These are phyloP conservation scores for Aphidius ervi DNA, from an alignment of 1,140 invertebrate species.

Conservation along the genomic window DNA sequence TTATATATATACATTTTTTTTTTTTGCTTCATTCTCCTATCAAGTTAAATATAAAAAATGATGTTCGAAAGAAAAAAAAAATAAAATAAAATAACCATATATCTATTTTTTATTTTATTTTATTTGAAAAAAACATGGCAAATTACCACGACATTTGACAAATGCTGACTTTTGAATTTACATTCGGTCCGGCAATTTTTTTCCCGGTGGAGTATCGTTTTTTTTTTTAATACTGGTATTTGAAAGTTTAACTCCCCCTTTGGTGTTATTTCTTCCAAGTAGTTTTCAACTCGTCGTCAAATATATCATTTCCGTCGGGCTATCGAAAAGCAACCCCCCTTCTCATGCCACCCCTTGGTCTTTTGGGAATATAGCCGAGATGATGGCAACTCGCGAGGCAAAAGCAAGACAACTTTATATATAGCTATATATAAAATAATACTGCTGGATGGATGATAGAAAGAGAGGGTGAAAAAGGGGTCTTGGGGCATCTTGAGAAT, in stretches of 20 bases:
- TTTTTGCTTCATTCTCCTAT: too few relatives aligned
- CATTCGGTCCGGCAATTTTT: conserved; percentile 19
- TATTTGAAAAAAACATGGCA: neutral
- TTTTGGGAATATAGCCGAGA: conserved; percentile 16
- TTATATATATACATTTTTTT: too few relatives aligned
- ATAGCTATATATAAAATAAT: too few relatives aligned
- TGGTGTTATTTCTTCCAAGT: neutral
- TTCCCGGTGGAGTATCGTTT: neutral
- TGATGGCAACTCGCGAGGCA: neutral
- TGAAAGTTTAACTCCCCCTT: neutral
- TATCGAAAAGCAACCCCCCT: conserved; percentile 1
- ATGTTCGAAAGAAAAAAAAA: too few relatives aligned
- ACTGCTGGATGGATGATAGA: too few relatives aligned
- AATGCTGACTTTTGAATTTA: conserved; percentile 14
- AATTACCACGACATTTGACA: conserved; percentile 16
- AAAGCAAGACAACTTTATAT: neutral
- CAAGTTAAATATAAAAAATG: too few relatives aligned
- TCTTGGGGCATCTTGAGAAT: conserved; percentile 16
- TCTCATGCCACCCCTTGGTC: neutral
- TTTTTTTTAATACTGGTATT: neutral
- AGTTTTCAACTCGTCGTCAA: conserved; percentile 20
- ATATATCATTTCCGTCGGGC: conserved; percentile 22
- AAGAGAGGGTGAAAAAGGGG: conserved; percentile 11
- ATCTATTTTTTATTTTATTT: too few relatives aligned
- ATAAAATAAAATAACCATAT: too few relatives aligned